These are phyloP conservation scores for Apodemia zela DNA, from an alignment of 2,888 invertebrate species.

Conservation along the genomic window DNA sequence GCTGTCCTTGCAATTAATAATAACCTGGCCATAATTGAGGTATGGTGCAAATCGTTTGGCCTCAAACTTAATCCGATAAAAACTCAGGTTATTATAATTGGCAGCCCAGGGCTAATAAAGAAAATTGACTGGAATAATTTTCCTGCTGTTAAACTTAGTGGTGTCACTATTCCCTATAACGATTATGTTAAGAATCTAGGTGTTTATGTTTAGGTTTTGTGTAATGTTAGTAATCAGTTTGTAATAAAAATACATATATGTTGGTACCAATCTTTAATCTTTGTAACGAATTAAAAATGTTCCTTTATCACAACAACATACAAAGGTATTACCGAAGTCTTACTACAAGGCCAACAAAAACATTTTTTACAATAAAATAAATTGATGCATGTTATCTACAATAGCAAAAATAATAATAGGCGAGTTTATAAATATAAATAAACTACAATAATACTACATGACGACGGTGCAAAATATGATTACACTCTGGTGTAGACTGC, in stretches of 20 bases:
- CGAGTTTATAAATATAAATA: conserved; percentile 38
- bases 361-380: conserved; percentile 54
- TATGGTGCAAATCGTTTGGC: no score
- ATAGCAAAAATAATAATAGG: conserved; percentile 39
- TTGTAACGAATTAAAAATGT: conserved; percentile 49
- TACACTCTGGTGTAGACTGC: conserved; percentile 47
- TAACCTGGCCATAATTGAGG: no score
- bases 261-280: conserved; percentile 58
- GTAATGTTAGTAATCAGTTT: not conserved
- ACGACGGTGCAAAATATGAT: conserved; percentile 49
- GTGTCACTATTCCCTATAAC: no score
- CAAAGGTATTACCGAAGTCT: conserved; percentile 51
- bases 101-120: no score
- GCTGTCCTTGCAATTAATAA: no score
- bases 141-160: no score
- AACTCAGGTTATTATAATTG: no score
- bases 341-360: conserved; percentile 50
- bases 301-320: conserved; percentile 60
- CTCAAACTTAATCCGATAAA: no score
- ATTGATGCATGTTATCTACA: conserved; percentile 52
- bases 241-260: conserved; percentile 37
- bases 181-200: no score
- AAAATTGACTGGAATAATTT: no score
- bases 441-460: conserved; percentile 49
- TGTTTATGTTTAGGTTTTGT: no score